These are phyloP conservation scores for Ecdyonurus torrentis DNA, from an alignment of 2,888 invertebrate genomes.

Conservation along the genomic window DNA sequence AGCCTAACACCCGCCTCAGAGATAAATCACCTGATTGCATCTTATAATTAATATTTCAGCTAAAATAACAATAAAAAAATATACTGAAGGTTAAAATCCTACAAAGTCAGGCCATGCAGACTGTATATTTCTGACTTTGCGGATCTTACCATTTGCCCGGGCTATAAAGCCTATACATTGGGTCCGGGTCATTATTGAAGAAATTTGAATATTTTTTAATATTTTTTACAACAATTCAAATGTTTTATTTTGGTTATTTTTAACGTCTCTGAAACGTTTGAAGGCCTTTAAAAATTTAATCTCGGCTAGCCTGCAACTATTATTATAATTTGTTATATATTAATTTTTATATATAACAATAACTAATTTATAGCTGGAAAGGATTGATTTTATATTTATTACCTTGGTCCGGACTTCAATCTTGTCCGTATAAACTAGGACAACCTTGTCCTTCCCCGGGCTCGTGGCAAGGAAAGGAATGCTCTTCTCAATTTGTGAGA, in stretches of 20 bases:
- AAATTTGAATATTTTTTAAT: too few species aligned
- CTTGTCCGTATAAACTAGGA: slow-evolving; percentile 34
- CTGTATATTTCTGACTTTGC: not conserved
- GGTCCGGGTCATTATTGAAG: too few species aligned
- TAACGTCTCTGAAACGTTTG: not conserved
- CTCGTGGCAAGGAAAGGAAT: slow-evolving; percentile 30
- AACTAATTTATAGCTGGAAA: slow-evolving; percentile 4
- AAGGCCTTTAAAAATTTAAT: not conserved
- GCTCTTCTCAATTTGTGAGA: slow-evolving; percentile 21
- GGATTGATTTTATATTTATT: slow-evolving; percentile 19
- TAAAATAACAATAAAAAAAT: not conserved
- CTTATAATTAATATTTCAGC: not conserved
- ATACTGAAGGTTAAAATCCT: not conserved
- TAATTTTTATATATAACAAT: not conserved
- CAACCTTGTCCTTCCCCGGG: slow-evolving; percentile 32
- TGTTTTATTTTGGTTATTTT: not conserved
- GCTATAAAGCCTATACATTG: not conserved
- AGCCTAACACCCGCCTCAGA: not conserved
- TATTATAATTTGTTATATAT: too few species aligned
- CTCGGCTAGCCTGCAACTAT: not conserved
- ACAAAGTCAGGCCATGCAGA: not conserved
- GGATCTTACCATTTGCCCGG: not conserved
- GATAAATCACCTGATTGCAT: not conserved
- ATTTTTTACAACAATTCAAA: not conserved
- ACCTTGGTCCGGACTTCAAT: slow-evolving; percentile 33